Conservation (phyloP, 1,140 invertebrate genomes). For the Brachionus plicatilis region DNA sequence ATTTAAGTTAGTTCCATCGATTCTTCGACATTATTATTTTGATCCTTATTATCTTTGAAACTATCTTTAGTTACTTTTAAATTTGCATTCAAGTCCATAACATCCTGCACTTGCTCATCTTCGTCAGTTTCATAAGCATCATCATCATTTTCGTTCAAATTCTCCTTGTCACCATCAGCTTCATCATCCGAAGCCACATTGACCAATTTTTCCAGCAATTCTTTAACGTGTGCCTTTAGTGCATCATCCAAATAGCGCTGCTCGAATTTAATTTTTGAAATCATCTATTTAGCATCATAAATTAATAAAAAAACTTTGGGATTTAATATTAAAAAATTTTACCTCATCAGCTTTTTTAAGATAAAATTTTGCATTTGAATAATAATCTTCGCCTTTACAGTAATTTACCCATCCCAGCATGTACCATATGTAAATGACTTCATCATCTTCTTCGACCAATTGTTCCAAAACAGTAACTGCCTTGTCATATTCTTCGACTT, state of each 20-base stretch:
- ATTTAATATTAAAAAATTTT: not conserved
- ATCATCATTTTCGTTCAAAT: slow-evolving; percentile 3
- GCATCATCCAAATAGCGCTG: slow-evolving; percentile 23
- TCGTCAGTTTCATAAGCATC: slow-evolving; percentile 16
- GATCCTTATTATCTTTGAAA: slow-evolving; percentile 8
- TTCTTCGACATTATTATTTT: slow-evolving; percentile 16
- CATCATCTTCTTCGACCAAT: slow-evolving; percentile 47
- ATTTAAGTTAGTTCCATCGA: not conserved
- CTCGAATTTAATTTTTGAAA: slow-evolving; percentile 14
- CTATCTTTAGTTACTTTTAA: slow-evolving; percentile 18
- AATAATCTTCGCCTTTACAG: slow-evolving; percentile 51
- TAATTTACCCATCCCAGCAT: slow-evolving; percentile 54
- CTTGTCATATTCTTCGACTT: slow-evolving; percentile 52
- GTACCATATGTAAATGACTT: slow-evolving; percentile 52
- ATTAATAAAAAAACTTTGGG: not conserved
- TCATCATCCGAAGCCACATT: not conserved
- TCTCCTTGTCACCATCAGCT: slow-evolving; percentile 16
- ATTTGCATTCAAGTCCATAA: not conserved
- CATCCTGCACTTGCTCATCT: not conserved
- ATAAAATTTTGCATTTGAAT: slow-evolving; percentile 52
- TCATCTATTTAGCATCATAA: not conserved
- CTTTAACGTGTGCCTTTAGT: not conserved
- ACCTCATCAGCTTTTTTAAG: slow-evolving; percentile 52
- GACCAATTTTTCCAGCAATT: not conserved
- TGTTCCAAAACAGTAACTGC: slow-evolving; percentile 46